Base-by-base conservation (phyloP, 2,888 invertebrate species). In the Tetrapedia diversipes region DNA sequence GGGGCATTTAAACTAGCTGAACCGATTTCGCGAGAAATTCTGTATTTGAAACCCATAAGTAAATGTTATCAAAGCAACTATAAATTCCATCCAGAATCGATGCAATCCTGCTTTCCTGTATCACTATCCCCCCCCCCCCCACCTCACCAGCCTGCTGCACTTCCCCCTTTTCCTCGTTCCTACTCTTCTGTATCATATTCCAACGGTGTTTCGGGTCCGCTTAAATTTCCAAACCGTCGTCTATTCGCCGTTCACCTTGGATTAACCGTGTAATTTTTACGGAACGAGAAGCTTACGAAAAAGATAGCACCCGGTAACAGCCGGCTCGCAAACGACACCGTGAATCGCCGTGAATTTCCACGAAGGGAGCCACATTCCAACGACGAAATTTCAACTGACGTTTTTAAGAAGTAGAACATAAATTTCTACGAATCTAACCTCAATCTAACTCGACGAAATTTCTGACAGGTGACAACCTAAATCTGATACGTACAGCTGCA, bases 31-130 rank as follows among this genome's bases (percentile, higher is more conserved):
- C 19, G 45, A 7, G 41, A 47, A 60, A 65, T 54, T 29, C 70
- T 22, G 27, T 22, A 71, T 64, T 72, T 47, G 54, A 19, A 4
- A 22, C 34, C 65, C 54, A 41, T 56, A 72, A 72, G 72, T 72
- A 72, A 72, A 72, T 65, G 72, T 56, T 75, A 75, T 75, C 75
- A 37, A 37, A 45, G 10, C 47, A n/a, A 54, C 72, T 43, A 72
- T 65, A 75, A 75, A 75, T 75, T 61, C 41, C n/a, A 19, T 60
- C 29, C 37, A 19, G 24, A 65, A 60, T 75, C 74, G 71, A 75
- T 66, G 59, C 51, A 51, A 66, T 37, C 16, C 27, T 14, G n/a
- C 2, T 8, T n/a, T 7, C n/a, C 41, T 7, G 2, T 7, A 11
- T 11, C 19, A 24, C 6, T n/a, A n/a, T n/a, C n/a, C n/a, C n/a